phyloP scores from a whole-genome alignment of 2,797 vertebrate species.

The Peromyscus attwateri region DNA sequence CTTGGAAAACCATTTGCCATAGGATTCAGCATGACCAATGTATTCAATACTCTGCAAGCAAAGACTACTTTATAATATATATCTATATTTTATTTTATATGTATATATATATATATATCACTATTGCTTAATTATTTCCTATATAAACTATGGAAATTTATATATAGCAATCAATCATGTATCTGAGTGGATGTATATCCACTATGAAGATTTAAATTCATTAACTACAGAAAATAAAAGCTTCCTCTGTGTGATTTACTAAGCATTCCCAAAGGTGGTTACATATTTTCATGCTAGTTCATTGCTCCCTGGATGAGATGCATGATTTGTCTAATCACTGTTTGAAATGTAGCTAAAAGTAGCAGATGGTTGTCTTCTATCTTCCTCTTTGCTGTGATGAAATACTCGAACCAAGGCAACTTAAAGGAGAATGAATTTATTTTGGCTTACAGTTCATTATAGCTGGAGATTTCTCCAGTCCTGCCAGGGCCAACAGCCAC shows the following conservation, averaged over 20 bases:
- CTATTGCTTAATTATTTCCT: not conserved
- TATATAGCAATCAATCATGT: not conserved
- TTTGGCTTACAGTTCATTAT: not conserved
- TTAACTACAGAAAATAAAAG: not conserved
- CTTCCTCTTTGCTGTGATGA: not conserved
- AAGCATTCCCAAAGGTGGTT: not conserved
- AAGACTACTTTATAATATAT: not conserved
- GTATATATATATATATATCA: not conserved
- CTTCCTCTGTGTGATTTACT: not conserved
- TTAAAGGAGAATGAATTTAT: not conserved
- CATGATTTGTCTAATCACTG: not conserved
- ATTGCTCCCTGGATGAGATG: not conserved
- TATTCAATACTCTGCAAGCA: slow-evolving; percentile 20
- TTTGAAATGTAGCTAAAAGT: not conserved
- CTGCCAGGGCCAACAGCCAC: too few species aligned
- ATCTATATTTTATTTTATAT: not conserved
- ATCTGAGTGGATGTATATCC: not conserved
- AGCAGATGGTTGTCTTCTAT: not conserved
- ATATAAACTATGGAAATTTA: not conserved
- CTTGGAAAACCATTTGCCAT: slow-evolving; percentile 55
- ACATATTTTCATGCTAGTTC: not conserved
- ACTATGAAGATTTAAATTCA: not conserved
- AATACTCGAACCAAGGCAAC: not conserved
- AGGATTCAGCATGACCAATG: not conserved
- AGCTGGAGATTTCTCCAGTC: too few species aligned